phyloP scores from a whole-genome alignment of 2,797 vertebrate species.

The Lepilemur ruficaudatus region DNA sequence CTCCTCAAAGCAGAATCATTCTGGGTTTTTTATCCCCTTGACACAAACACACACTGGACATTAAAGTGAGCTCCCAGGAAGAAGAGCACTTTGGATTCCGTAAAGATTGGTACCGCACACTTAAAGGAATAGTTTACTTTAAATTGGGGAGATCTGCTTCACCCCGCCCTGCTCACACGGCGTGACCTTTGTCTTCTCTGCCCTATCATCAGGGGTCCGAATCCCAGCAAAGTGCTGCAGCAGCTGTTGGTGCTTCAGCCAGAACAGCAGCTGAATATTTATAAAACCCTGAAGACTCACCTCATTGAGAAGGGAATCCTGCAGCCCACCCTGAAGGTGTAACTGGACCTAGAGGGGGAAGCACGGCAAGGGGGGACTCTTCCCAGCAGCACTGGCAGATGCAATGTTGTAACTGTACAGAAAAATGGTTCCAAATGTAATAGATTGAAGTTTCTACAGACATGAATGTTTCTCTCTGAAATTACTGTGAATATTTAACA shows the following conservation, averaged over 20 bases:
- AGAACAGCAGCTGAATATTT: constrained; percentile 94
- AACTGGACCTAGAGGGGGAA: constrained; percentile 12
- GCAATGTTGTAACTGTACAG: constrained; percentile 18
- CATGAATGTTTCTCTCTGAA: constrained; percentile 72
- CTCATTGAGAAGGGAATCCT: constrained; percentile 92
- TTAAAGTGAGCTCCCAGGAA: neutral
- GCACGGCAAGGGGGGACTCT: neutral
- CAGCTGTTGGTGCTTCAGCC: constrained; percentile 95
- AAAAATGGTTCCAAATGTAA: constrained; percentile 47
- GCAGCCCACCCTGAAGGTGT: constrained; percentile 84
- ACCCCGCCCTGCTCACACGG: neutral
- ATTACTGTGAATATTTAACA: constrained; percentile 78
- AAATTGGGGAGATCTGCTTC: neutral
- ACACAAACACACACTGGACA: neutral
- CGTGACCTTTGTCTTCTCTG: neutral
- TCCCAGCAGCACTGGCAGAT: constrained; percentile 56
- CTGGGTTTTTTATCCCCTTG: neutral
- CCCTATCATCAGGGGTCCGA: constrained; percentile 90
- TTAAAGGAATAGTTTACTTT: neutral
- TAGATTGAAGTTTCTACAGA: constrained; percentile 56
- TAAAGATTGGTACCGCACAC: neutral
- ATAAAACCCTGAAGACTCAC: constrained; percentile 92
- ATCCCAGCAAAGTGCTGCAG: constrained; percentile 96
- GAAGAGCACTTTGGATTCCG: neutral
- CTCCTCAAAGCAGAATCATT: neutral